A percentile compares a stretch with the other conserved stretches of the same genome.
phyloP scores from a whole-genome alignment of 2,113 vertebrate species.

The Notechis scutatus region DNA sequence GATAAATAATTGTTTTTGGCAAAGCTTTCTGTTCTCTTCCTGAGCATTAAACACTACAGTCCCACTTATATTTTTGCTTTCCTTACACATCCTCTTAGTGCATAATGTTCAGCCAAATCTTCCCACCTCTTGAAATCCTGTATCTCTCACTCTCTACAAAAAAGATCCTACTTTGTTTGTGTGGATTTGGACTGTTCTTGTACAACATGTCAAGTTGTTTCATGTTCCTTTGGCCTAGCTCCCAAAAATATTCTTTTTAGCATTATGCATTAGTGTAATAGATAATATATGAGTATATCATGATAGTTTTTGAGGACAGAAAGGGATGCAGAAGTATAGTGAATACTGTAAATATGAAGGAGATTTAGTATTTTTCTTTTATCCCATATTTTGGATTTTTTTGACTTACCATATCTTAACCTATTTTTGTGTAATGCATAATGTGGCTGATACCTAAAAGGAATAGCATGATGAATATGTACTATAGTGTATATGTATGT shows the following conservation, averaged over 20 bases:
- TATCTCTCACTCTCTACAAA: neutral
- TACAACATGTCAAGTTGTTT: neutral
- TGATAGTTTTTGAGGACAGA: neutral
- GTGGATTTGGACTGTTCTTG: neutral
- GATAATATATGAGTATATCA: neutral
- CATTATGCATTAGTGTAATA: neutral
- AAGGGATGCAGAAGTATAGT: neutral
- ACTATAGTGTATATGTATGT: neutral
- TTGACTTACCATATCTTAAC: neutral
- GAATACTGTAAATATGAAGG: neutral
- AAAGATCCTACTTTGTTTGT: neutral
- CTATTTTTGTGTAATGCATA: neutral
- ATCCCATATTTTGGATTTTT: neutral
- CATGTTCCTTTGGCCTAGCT: neutral
- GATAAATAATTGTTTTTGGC: neutral
- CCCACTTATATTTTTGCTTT: neutral
- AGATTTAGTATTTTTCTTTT: neutral
- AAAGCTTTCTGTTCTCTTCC: constrained; percentile 20
- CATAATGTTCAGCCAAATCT: constrained; percentile 23
- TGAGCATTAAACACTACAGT: constrained; percentile 14
- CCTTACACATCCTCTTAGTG: constrained; percentile 18
- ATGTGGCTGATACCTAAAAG: neutral
- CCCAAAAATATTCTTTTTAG: neutral
- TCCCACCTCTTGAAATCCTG: neutral
- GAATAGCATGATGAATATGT: neutral